Evolutionary conservation across 1,140 invertebrate species (phyloP).

Genomic region (Trichomalopsis sarcophagae): DNA sequence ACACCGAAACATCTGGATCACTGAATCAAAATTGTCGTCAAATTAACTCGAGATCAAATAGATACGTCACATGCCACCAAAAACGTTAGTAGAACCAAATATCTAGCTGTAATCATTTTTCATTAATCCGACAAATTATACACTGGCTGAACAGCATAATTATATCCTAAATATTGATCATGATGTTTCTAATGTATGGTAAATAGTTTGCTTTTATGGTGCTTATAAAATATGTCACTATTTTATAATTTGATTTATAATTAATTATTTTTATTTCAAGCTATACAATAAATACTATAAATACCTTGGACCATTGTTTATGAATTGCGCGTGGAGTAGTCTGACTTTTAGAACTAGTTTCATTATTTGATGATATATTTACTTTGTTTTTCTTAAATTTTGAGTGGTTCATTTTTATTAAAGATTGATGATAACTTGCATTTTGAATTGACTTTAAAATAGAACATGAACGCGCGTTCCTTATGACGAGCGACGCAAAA

Average conservation of each 20-base stretch:
- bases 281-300: neutral
- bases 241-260: neutral
- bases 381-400: neutral
- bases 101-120: too few species aligned
- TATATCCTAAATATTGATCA: too few species aligned
- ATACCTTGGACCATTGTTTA: slow-evolving; percentile 39
- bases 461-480: neutral
- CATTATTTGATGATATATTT: neutral
- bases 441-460: neutral
- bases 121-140: too few species aligned
- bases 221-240: too few species aligned
- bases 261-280: neutral
- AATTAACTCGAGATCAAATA: too few species aligned
- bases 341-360: neutral
- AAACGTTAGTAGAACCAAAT: too few species aligned
- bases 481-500: neutral
- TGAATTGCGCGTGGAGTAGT: neutral
- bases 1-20: neutral
- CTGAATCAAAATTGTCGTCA: neutral
- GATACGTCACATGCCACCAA: too few species aligned
- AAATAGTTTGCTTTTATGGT: too few species aligned
- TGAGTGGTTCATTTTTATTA: neutral
- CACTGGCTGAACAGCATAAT: too few species aligned
- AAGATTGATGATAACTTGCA: neutral
- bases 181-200: too few species aligned